Evolutionary conservation across 2,797 vertebrate genomes (phyloP).

Genomic region (Syngnathus rostellatus): DNA sequence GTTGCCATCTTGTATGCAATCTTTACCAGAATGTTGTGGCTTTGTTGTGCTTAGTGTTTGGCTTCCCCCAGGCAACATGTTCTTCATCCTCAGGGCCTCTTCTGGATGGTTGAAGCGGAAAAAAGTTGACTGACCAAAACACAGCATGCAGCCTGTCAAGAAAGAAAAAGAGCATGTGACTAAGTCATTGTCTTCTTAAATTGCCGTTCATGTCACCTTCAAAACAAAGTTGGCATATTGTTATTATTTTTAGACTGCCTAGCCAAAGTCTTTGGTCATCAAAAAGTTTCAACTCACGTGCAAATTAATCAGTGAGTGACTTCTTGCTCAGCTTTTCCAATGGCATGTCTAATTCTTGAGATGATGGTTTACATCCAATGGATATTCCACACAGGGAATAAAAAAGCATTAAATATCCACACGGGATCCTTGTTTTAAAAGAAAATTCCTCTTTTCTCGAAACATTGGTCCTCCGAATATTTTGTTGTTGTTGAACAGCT

Average conservation of each 20-base stretch:
- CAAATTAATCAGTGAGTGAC: neutral
- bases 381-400: neutral
- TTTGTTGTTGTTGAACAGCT: constrained; percentile 42
- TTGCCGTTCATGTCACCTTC: neutral
- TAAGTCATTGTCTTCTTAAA: neutral
- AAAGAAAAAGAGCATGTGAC: neutral
- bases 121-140: constrained; percentile 89
- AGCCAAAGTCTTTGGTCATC: neutral
- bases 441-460: neutral
- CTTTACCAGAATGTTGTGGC: constrained; percentile 48
- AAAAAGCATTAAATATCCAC: neutral
- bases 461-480: constrained; percentile 31
- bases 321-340: neutral
- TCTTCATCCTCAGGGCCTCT: constrained; percentile 94
- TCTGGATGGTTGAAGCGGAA: constrained; percentile 96
- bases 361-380: constrained; percentile 1
- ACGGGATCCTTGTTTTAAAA: constrained; percentile 6
- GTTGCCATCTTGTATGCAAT: neutral
- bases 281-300: constrained; percentile 1
- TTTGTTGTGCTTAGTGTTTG: constrained; percentile 49
- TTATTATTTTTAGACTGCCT: neutral
- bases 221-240: neutral
- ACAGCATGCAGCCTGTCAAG: constrained; percentile 88
- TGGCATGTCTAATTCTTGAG: neutral
- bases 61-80: constrained; percentile 77